Conservation (phyloP, 1,140 invertebrate species). For the Plutomurus gul region DNA sequence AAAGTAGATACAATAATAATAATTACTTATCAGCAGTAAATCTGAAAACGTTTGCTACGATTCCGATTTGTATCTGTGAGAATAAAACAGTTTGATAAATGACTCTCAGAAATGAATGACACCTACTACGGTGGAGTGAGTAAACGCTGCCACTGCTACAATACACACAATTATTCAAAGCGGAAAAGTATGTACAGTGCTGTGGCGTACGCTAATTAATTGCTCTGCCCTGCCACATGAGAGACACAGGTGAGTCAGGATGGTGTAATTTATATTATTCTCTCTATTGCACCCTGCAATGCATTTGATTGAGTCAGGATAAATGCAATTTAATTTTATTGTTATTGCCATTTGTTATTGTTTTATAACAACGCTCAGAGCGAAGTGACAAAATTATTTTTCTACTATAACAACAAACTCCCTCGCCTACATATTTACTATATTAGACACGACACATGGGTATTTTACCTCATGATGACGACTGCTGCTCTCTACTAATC, state of each 20-base stretch:
- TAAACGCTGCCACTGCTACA: no score
- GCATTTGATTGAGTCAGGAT: not conserved
- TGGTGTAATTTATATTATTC: no score
- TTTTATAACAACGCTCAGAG: slow-evolving; percentile 14
- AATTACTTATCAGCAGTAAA: not conserved
- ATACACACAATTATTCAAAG: no score
- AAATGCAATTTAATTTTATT: slow-evolving; percentile 20
- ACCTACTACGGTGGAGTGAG: not conserved
- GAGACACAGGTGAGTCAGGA: no score
- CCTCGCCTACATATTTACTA: not conserved
- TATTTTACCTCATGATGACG: no score
- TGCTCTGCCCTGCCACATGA: no score
- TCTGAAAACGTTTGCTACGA: not conserved
- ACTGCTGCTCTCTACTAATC: not conserved
- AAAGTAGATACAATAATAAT: not conserved
- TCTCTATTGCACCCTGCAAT: not conserved
- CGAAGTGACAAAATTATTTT: slow-evolving; percentile 13
- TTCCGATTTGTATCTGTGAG: not conserved
- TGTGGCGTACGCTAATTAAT: no score
- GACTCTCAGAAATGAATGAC: slow-evolving; percentile 1
- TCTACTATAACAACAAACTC: not conserved
- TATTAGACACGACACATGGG: no score
- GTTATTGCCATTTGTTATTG: slow-evolving; percentile 25
- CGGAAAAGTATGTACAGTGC: no score
- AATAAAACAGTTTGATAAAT: slow-evolving; percentile 14